Evolutionary conservation across 2,888 invertebrate species (phyloP), one percentile per base, ranked within the genome.

Genomic region (Seira musarum): DNA sequence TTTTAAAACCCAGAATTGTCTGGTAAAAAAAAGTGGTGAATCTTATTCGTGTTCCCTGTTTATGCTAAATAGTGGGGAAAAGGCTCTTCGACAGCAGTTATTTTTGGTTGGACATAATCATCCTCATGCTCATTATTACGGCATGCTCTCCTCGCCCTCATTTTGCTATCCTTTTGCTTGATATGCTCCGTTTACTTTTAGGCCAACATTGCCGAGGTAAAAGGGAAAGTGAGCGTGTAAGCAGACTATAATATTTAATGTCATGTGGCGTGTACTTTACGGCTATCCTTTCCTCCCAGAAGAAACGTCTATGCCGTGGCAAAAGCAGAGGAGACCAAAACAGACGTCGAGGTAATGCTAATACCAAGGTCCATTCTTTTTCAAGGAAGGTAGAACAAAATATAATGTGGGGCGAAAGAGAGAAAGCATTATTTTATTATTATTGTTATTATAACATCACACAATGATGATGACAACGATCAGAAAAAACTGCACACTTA

Each of bases 261-360:
- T 80, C 80, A 80, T 80, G 80, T 80, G 80, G 80, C 80, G 80
- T 80, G 80, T 75, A 80, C 68, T 80, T 80, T 80, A 80, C 74
- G 80, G 75, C 75, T 74, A 30, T 30, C 30, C 30, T 30, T 30
- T 2, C 30, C 30, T n/a, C 53, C 80, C 65, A 69, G 57, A 66
- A 61, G 13, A 53, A n/a, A 13, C 3, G 53, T 2, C 53, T 53
- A 15, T 53, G 53, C 53, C 53, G 13, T 53, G 53, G 66, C 35
- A 67, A 40, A 65, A 46, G 6, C 3, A 63, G 25, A 69, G 75
- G 25, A 67, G 2, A 30, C 30, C 30, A 30, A 30, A 30, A 8
- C 30, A 30, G 8, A 30, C 30, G 2, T 8, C 30, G 30, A 30
- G 30, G 30, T 30, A 30, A 30, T 5, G 8, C 3, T 8, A 30